These are phyloP conservation scores for Lepilemur ruficaudatus DNA, from an alignment of 2,797 vertebrate species.

Conservation along the genomic window DNA sequence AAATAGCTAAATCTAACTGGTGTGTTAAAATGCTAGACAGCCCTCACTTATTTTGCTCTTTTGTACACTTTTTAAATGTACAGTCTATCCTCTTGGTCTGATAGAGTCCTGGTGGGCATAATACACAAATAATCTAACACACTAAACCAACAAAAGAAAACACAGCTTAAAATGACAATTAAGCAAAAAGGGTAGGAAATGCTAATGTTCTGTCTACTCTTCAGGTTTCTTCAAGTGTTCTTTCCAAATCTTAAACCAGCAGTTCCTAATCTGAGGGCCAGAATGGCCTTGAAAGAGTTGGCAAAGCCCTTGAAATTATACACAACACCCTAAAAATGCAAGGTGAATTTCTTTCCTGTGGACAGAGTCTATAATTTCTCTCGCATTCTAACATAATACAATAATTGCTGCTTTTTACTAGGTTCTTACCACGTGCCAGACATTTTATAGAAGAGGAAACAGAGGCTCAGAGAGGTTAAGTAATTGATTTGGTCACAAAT, in stretches of 20 bases:
- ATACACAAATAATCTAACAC: neutral
- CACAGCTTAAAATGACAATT: neutral
- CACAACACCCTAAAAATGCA: neutral
- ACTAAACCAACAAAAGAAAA: slow-evolving; percentile 10
- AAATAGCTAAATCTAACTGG: slow-evolving; percentile 18
- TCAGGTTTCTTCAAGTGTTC: slow-evolving; percentile 1
- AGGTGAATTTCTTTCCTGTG: neutral
- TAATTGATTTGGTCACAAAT: too few relatives aligned
- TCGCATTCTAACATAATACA: neutral
- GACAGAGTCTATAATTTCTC: neutral
- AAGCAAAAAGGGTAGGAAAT: neutral
- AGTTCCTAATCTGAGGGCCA: slow-evolving; percentile 13
- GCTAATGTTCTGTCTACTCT: slow-evolving; percentile 25
- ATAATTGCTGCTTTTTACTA: slow-evolving; percentile 13
- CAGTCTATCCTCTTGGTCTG: neutral
- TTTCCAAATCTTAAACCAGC: slow-evolving; percentile 11
- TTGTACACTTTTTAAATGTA: neutral
- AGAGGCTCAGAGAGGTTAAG: neutral
- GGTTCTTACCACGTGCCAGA: neutral
- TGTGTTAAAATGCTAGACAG: neutral
- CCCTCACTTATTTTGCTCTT: neutral
- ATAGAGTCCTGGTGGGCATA: neutral
- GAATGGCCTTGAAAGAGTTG: neutral
- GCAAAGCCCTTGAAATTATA: slow-evolving; percentile 9
- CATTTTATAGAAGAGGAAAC: slow-evolving; percentile 39